A percentile compares a stretch with the other conserved stretches of the same genome.
These are phyloP conservation scores for Poicephalus gulielmi DNA, from an alignment of 2,113 vertebrate species.

Conservation along the genomic window DNA sequence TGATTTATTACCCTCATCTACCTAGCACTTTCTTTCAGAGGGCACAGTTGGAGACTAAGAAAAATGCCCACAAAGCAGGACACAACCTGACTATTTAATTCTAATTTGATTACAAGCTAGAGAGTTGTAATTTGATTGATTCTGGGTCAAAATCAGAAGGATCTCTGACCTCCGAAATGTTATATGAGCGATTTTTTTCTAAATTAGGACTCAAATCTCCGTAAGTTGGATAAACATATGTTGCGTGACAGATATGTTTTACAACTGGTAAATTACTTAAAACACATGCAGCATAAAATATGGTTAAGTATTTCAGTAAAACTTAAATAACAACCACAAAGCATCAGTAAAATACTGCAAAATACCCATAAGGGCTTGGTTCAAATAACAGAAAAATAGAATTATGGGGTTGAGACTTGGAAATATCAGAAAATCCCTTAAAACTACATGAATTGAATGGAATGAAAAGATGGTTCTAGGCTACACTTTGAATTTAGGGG, in stretches of 20 bases:
- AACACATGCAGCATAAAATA: neutral
- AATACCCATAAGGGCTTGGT: neutral
- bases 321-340: neutral
- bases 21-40: neutral
- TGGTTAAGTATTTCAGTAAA: neutral
- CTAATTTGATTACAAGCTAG: neutral
- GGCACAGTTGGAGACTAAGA: neutral
- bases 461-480: neutral
- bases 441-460: neutral
- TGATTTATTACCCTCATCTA: neutral
- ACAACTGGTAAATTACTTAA: neutral
- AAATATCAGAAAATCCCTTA: neutral
- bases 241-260: neutral
- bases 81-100: neutral
- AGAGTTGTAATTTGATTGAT: neutral
- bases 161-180: neutral
- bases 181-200: neutral
- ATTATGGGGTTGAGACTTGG: neutral
- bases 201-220: neutral
- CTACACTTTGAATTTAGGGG: neutral
- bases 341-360: neutral
- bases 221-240: neutral
- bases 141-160: neutral
- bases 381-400: neutral
- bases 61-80: neutral